phyloP scores from a whole-genome alignment of 2,888 invertebrate genomes.

The Drosophila kanekoi region DNA sequence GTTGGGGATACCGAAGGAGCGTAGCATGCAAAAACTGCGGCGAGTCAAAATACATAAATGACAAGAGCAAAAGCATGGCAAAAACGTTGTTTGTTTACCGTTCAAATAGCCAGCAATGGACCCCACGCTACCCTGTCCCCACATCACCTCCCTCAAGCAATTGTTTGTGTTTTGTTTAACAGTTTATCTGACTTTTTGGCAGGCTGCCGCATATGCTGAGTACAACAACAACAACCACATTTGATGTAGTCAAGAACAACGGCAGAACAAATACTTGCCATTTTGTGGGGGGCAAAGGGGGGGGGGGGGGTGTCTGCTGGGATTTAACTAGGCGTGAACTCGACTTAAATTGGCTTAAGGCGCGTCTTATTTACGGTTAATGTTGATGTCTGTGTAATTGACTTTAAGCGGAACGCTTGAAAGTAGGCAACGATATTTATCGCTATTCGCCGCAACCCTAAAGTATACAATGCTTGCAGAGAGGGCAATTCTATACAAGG shows the following conservation, averaged over 20 bases:
- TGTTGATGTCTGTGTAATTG: slow-evolving; percentile 42
- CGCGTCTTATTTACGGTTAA: slow-evolving; percentile 60
- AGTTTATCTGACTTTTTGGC: slow-evolving; percentile 60
- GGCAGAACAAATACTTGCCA: slow-evolving; percentile 29
- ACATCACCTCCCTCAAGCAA: not conserved
- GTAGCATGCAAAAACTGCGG: slow-evolving; percentile 1
- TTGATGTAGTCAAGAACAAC: slow-evolving; percentile 28
- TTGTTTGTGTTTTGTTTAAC: slow-evolving; percentile 49
- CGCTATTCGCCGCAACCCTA: slow-evolving; percentile 4
- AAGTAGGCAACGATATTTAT: slow-evolving; percentile 39
- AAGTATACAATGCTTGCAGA: slow-evolving; percentile 33
- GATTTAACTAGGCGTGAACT: slow-evolving; percentile 61
- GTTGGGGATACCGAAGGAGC: not conserved
- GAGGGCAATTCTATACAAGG: not conserved
- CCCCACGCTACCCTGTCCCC: not conserved
- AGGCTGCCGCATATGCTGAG: slow-evolving; percentile 61
- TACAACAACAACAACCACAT: slow-evolving; percentile 28
- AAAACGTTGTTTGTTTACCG: slow-evolving; percentile 51
- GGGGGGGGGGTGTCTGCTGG: slow-evolving; percentile 5
- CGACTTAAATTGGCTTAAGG: slow-evolving; percentile 47
- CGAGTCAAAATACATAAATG: slow-evolving; percentile 32
- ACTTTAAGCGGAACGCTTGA: slow-evolving; percentile 19
- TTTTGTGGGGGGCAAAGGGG: not conserved
- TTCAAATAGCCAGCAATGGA: slow-evolving; percentile 32
- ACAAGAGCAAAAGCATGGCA: slow-evolving; percentile 32